Conservation (phyloP, 1,140 invertebrate species). For the Conus ventricosus region DNA sequence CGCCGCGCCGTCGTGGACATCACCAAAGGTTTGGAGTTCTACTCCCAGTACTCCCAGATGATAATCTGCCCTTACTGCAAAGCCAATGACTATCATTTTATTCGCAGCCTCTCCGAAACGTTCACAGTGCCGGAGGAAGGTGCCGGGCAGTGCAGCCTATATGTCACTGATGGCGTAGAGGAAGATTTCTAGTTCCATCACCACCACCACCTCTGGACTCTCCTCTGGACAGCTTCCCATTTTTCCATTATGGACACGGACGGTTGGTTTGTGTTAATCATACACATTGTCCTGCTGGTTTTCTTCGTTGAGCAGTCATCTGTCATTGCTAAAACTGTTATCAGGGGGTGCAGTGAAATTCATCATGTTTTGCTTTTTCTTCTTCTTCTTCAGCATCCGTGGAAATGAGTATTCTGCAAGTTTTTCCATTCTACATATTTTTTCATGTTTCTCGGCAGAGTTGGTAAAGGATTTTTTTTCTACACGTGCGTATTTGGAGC, state of each 20-base stretch:
- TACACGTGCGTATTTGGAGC: no score
- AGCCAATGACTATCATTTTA: conserved; percentile 93
- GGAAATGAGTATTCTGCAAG: neutral
- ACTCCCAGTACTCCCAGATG: conserved; percentile 95
- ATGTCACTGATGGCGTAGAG: conserved; percentile 49
- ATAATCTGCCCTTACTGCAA: conserved; percentile 94
- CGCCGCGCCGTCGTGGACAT: conserved; percentile 69
- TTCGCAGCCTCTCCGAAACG: conserved; percentile 82
- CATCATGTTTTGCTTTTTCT: neutral
- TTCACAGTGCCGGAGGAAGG: conserved; percentile 48
- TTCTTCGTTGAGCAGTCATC: neutral
- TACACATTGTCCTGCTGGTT: neutral
- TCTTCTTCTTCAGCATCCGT: neutral
- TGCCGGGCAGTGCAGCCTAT: conserved; percentile 47
- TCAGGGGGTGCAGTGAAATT: neutral
- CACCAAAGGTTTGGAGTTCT: conserved; percentile 84
- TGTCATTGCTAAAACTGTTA: no score
- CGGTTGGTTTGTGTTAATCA: no score
- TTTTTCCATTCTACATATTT: no score
- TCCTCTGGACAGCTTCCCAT: neutral
- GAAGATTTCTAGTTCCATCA: neutral
- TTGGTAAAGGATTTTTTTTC: no score
- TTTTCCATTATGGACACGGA: neutral
- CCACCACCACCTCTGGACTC: neutral
- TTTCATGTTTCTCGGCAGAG: no score